phyloP scores from a whole-genome alignment of 2,797 vertebrate genomes.

The Syndactyla subalaris region DNA sequence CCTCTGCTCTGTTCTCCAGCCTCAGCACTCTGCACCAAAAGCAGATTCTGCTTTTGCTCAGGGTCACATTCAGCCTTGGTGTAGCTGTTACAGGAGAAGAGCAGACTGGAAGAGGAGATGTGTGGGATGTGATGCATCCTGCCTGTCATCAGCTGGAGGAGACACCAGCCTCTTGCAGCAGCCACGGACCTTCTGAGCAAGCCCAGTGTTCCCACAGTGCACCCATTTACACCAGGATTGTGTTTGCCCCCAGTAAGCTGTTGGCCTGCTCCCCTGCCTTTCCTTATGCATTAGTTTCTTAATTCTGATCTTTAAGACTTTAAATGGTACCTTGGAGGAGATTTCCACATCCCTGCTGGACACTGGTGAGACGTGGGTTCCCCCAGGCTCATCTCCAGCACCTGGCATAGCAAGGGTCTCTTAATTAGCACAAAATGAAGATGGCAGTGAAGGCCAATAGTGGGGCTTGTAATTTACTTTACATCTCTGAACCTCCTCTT shows the following conservation, averaged over 20 bases:
- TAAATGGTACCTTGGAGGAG: not conserved
- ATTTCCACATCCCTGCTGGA: not conserved
- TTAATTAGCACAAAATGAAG: not conserved
- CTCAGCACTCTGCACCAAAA: not conserved
- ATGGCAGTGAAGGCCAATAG: not conserved
- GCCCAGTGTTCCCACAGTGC: not conserved
- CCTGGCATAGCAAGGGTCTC: not conserved
- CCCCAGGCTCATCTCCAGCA: not conserved
- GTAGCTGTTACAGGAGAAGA: not conserved
- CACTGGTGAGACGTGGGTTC: not conserved
- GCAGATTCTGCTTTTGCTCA: not conserved
- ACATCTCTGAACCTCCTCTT: not conserved
- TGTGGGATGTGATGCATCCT: not conserved
- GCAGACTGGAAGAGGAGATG: not conserved
- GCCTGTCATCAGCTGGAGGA: not conserved
- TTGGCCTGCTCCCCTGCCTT: not conserved
- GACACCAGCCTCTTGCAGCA: not conserved
- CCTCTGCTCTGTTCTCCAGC: not conserved
- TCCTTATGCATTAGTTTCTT: not conserved
- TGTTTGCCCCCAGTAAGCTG: not conserved
- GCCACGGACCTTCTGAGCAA: not conserved
- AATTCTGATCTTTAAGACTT: not conserved
- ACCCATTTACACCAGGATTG: not conserved
- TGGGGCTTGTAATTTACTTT: not conserved
- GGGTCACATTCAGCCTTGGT: not conserved